phyloP scores from a whole-genome alignment of 2,888 invertebrate genomes.

The Neoitamus cyanurus region DNA sequence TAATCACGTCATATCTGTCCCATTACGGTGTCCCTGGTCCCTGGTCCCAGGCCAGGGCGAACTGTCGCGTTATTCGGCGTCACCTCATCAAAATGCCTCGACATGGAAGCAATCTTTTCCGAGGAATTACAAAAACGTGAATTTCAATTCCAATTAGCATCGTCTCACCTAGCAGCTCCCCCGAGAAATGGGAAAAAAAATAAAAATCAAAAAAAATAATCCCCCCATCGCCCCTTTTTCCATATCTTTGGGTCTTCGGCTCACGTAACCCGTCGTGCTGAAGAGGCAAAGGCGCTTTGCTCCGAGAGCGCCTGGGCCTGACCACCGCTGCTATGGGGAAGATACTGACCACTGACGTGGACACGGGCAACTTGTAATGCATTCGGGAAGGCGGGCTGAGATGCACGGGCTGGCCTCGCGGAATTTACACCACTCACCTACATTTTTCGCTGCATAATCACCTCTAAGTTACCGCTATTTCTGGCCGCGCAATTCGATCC shows the following conservation, averaged over 20 bases:
- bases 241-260: slow-evolving; percentile 1
- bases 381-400: not conserved
- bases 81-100: slow-evolving; percentile 17
- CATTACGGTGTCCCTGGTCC: not conserved
- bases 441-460: slow-evolving; percentile 19
- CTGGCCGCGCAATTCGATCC: slow-evolving; percentile 13
- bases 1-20: slow-evolving; percentile 33
- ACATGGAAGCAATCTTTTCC: slow-evolving; percentile 5
- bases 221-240: not conserved
- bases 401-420: not conserved
- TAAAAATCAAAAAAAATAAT: not conserved
- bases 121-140: slow-evolving; percentile 30
- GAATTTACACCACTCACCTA: slow-evolving; percentile 45
- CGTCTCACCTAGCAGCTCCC: slow-evolving; percentile 19
- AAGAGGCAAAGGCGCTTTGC: too few relatives aligned
- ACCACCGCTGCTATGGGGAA: not conserved
- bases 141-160: slow-evolving; percentile 40
- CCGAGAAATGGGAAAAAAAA: not conserved
- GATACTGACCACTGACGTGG: slow-evolving; percentile 20
- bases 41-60: not conserved
- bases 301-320: not conserved
- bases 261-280: not conserved
- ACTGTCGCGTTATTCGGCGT: not conserved
- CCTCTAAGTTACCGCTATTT: slow-evolving; percentile 14
- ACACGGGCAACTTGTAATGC: not conserved